Base-by-base conservation (phyloP, 2,888 invertebrate species). In the Ischnura elegans region DNA sequence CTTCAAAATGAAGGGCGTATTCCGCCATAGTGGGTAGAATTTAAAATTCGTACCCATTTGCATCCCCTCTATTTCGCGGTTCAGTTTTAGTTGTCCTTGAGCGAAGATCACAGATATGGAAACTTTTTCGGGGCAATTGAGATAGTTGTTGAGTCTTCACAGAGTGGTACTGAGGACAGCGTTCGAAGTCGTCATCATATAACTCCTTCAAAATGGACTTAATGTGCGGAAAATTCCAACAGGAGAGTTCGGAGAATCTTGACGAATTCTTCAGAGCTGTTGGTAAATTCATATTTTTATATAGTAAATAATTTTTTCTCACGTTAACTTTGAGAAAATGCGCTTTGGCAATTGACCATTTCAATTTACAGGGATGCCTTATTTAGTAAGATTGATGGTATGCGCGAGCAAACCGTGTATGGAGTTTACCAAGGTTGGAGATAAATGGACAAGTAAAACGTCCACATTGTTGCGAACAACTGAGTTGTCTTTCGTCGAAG, bases 301-400 rank as follows among this genome's bases (percentile, higher is more conserved):
- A 25, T 21, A 42, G 55, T 51, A 36, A 21, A n/a, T 42, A 25
- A 29, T 61, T 2, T 43, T 36, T 36, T 25, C 29, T 42, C 45
- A 61, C 25, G 61, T 21, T 61, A 6, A 94, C 93, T 16, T 51
- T 36, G 36, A 87, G 93, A 29, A 93, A 87, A 93, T 93, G 76
- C 46, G 47, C 42, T 43, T 93, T 93, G 93, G 36, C 87, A 93
- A 51, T 42, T 47, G 10, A 61, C 25, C 13, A 87, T 76, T 93
- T 93, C n/a, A 46, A 86, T 61, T 93, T 47, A 10, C 94, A 97
- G 97, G 97, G 94, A 97, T 97, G 0, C 97, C 97, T 84, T 97
- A 96, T 94, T 96, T 97, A 95, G 97, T 97, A 0, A 96, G 97
- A 94, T 97, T 97, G 96, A 97, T 97, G 97, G 97, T 97, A 97